A percentile compares a stretch with the other conserved stretches of the same genome.
Evolutionary conservation across 1,140 invertebrate species (phyloP).

Genomic region (Diploscapter pachys): DNA sequence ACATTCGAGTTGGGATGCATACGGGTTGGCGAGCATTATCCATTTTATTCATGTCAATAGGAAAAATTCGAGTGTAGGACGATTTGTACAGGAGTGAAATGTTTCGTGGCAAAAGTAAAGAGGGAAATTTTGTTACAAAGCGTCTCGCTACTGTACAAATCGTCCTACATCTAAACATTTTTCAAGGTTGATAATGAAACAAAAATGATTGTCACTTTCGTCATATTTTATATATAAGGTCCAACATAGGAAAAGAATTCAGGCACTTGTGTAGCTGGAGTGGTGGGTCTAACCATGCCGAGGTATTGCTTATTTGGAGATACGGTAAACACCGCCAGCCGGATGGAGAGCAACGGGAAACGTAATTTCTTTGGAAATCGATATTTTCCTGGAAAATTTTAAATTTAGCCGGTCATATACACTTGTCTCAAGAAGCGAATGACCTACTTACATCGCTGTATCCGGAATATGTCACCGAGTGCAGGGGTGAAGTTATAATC

Average conservation of each 20-base stretch:
- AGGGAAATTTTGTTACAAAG: too few species aligned
- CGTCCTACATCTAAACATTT: too few species aligned
- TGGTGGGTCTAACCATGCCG: slow-evolving; percentile 61
- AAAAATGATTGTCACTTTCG: too few species aligned
- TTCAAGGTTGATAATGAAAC: too few species aligned
- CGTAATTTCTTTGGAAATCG: slow-evolving; percentile 29
- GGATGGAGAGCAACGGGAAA: slow-evolving; percentile 72
- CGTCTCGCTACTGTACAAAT: too few species aligned
- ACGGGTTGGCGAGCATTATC: slow-evolving; percentile 54
- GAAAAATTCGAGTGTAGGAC: too few species aligned
- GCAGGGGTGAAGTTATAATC: slow-evolving; percentile 51
- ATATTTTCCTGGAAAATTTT: slow-evolving; percentile 1
- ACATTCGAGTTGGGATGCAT: slow-evolving; percentile 68
- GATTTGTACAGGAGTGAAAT: too few species aligned
- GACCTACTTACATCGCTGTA: slow-evolving; percentile 39
- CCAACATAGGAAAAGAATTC: neutral
- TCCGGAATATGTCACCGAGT: slow-evolving; percentile 51
- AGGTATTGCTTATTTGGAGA: slow-evolving; percentile 73
- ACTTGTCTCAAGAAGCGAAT: slow-evolving; percentile 50
- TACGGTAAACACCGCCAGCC: slow-evolving; percentile 84
- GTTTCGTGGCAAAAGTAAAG: too few species aligned
- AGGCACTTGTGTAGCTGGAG: slow-evolving; percentile 59
- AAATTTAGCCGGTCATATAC: slow-evolving; percentile 47
- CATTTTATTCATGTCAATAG: neutral
- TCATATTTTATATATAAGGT: too few species aligned